Evolutionary conservation across 2,797 vertebrate genomes (phyloP).

Genomic region (Tiaroga cobitis): DNA sequence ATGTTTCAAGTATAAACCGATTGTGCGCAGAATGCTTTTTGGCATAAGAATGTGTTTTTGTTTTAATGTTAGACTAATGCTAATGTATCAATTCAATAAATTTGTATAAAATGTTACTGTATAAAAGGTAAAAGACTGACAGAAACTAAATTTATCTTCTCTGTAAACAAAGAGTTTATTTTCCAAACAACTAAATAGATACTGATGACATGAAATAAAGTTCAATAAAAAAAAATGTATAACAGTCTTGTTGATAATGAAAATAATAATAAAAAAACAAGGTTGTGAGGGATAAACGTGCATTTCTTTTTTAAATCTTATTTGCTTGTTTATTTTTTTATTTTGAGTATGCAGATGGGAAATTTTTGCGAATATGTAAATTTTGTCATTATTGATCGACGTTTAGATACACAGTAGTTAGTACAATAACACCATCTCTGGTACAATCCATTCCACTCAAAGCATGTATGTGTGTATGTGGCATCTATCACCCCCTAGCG

Average conservation of each 20-base stretch:
- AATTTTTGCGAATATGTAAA: neutral
- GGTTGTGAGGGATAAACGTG: neutral
- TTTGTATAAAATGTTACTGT: too few species aligned
- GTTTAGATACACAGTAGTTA: neutral
- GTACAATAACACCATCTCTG: neutral
- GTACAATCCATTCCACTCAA: neutral
- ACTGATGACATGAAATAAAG: neutral
- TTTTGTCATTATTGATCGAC: neutral
- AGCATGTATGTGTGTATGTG: too few species aligned
- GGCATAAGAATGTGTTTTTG: constrained; percentile 4
- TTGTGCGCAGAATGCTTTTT: neutral
- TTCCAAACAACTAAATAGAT: neutral
- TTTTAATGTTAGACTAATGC: constrained; percentile 19
- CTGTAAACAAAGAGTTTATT: constrained; percentile 35
- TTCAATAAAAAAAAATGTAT: neutral
- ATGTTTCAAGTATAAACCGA: neutral
- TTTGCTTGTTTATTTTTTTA: neutral
- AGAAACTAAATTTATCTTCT: too few species aligned
- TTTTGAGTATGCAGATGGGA: neutral
- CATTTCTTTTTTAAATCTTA: neutral
- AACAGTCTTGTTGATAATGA: neutral
- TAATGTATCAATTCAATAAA: constrained; percentile 14
- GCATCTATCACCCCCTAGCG: neutral
- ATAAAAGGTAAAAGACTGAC: too few species aligned
- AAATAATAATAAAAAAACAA: neutral